Conservation (phyloP, 2,797 vertebrate species). For the Enteromius anoplus region DNA sequence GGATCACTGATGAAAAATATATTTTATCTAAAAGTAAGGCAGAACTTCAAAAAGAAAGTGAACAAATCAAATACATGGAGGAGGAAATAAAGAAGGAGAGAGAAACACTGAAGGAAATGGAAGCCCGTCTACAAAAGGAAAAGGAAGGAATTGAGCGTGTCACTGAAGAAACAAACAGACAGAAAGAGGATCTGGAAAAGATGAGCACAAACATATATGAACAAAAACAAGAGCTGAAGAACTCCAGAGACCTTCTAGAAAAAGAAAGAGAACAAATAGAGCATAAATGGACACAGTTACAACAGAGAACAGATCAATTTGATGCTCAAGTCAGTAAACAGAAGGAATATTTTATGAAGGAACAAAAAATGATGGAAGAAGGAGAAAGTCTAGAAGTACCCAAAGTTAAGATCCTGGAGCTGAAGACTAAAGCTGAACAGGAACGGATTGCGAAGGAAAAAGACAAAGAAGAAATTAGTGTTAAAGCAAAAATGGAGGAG, state of each 20-base stretch:
- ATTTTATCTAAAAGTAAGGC: neutral
- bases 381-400: neutral
- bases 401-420: neutral
- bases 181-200: neutral
- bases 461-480: neutral
- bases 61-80: neutral
- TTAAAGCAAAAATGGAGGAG: constrained; percentile 3
- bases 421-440: neutral
- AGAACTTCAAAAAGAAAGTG: neutral
- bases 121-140: neutral
- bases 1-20: neutral
- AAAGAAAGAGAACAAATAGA: neutral
- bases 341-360: neutral
- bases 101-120: neutral
- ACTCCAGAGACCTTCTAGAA: neutral
- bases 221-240: neutral
- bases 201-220: neutral
- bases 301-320: neutral
- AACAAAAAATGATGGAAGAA: neutral
- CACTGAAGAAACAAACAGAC: constrained; percentile 4
- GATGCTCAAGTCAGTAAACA: neutral
- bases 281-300: neutral
- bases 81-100: neutral
- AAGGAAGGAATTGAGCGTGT: neutral
- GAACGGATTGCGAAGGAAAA: neutral